A percentile compares a stretch with the other conserved stretches of the same genome.
Conservation (phyloP, 2,888 invertebrate species). For the Heliconius erato region DNA sequence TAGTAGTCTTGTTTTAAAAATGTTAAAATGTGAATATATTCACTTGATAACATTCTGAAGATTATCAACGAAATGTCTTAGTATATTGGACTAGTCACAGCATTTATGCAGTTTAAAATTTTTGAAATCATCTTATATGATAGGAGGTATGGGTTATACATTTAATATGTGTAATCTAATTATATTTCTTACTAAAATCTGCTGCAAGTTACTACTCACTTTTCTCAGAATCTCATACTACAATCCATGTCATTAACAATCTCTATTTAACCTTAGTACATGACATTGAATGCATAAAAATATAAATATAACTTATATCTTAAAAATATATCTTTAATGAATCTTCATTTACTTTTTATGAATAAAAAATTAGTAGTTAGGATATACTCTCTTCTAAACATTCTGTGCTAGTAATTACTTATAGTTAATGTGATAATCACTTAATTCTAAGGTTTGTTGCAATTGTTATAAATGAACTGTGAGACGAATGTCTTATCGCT, state of each 20-base stretch:
- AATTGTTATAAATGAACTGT: constrained; percentile 61
- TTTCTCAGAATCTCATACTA: constrained; percentile 62
- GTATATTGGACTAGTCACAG: constrained; percentile 79
- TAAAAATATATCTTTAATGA: constrained; percentile 36
- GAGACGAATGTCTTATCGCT: constrained; percentile 55
- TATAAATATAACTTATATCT: constrained; percentile 36
- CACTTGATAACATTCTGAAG: constrained; percentile 43
- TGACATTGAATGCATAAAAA: constrained; percentile 50
- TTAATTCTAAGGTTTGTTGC: constrained; percentile 76
- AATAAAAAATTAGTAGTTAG: constrained; percentile 44
- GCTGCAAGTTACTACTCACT: constrained; percentile 43
- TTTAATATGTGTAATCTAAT: constrained; percentile 39
- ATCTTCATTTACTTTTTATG: constrained; percentile 47
- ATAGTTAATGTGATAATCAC: constrained; percentile 76
- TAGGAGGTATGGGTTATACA: constrained; percentile 53
- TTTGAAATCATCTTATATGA: constrained; percentile 25
- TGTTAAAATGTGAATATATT: constrained; percentile 64
- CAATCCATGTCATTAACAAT: constrained; percentile 54
- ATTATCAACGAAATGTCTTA: constrained; percentile 78
- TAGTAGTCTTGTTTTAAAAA: constrained; percentile 53
- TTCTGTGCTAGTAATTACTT: constrained; percentile 74
- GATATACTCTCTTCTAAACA: constrained; percentile 65
- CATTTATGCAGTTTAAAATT: constrained; percentile 50
- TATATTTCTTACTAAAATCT: constrained; percentile 44
- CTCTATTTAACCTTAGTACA: constrained; percentile 50